phyloP scores from a whole-genome alignment of 92 coral and sea anemone genomes.

The Porites lobata region DNA sequence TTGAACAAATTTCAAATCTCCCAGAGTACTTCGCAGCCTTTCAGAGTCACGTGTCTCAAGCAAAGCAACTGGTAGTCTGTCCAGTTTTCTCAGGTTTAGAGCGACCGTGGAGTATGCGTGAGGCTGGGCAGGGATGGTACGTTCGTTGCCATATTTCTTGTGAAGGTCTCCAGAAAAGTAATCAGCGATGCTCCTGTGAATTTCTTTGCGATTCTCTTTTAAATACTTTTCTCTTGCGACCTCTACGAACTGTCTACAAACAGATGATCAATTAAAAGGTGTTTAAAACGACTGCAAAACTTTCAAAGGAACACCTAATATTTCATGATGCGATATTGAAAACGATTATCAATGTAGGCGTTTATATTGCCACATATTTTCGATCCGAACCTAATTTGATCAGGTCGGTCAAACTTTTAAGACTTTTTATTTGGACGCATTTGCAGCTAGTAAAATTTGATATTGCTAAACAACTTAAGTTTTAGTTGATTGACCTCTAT shows the following conservation, averaged over 20 bases:
- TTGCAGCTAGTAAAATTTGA: too few relatives aligned
- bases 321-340: too few relatives aligned
- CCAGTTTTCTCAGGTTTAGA: constrained; percentile 71
- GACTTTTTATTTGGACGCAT: too few relatives aligned
- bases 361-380: too few relatives aligned
- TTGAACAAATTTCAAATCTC: constrained; percentile 68
- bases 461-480: too few relatives aligned
- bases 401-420: too few relatives aligned
- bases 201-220: constrained; percentile 51
- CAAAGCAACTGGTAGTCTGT: constrained; percentile 59
- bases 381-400: too few relatives aligned
- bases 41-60: constrained; percentile 62
- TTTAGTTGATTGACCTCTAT: too few relatives aligned
- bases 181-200: constrained; percentile 55
- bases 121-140: constrained; percentile 68
- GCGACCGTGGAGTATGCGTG: constrained; percentile 67
- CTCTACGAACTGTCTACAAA: constrained; percentile 61
- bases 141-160: constrained; percentile 55
- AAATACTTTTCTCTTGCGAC: constrained; percentile 64
- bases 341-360: too few relatives aligned
- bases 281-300: too few relatives aligned
- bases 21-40: constrained; percentile 55
- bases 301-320: too few relatives aligned
- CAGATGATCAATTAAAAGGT: not conserved
- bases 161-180: constrained; percentile 68